Evolutionary conservation across 1,140 invertebrate genomes (phyloP), one percentile per base, ranked within the genome.

Genomic region (Bombus sylvicola): DNA sequence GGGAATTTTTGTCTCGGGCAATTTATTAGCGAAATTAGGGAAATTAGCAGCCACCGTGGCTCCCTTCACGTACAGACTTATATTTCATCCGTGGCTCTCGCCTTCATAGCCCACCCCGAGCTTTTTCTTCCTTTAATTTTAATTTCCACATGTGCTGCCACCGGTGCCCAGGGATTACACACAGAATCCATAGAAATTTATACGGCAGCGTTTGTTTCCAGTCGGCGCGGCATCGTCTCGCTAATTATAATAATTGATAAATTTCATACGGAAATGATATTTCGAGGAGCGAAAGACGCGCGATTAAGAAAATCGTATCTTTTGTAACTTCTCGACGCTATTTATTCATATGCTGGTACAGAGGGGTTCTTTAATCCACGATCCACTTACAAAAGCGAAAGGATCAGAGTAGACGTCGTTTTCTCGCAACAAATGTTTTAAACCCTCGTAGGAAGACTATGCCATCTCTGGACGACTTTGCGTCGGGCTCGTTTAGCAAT

Each of bases 21-120:
- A 92, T 93, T 93, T 93, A 92, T 92, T 92, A 92, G 82, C 88
- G 92, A 91, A 93, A 93, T 93, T 93, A 92, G 89, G 89, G 91
- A 92, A 92, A 93, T 92, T 91, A 92, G 91, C 87, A 88, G 82
- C 76, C 72, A 87, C 81, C 75, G 81, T 72, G 68, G 73, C 79
- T 77, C 89, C 79, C 31, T 89, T 83, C 80, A 76, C 81, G 85
- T 64, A 76, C 81, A 85, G 87, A 91, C 86, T 87, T 91, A 88
- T 87, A 86, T 89, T 85, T 86, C 62, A 57, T 85, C 6, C 64
- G 13, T 39, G 69, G 43, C 39, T 37, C 59, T 72, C 57, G 22
- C 74, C 43, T 34, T 43, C 64, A 3, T 15, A 2, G 9, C 25
- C 53, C 53, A 37, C 28, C 25, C 28, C 9, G 1, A 39, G 22